Base-by-base conservation (phyloP, 2,888 invertebrate genomes). In the Harmothoe impar region DNA sequence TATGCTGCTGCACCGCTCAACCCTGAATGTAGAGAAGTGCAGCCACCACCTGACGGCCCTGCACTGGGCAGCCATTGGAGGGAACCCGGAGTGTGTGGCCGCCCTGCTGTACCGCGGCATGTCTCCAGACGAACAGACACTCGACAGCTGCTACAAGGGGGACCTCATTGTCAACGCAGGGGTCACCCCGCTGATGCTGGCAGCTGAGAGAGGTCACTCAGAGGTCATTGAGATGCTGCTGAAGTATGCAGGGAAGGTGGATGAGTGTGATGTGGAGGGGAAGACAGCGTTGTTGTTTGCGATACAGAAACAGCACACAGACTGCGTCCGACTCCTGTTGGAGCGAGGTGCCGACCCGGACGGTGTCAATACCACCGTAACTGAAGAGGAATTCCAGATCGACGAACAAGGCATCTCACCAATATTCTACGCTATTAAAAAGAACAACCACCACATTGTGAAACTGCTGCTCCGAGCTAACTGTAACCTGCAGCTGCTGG, bases 241-340 rank as follows among this genome's bases (percentile, higher is more conserved):
- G n/a, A 35, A 91, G 17, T 89, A 91, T 23, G 92, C 92, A 25
- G 94, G 93, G 20, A 91, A 92, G 84, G 89, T 92, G 54, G 92
- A 93, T 81, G 90, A 91, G 68, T 89, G 89, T 62, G 94, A 94
- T 86, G 90, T 91, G 12, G 93, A 94, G 81, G 92, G 93, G 0
- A 91, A 92, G 35, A 94, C 94, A 15, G 94, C 94, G 10, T 92
- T 94, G 31, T 93, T 93, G 72, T 93, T 93, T 91, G 93, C 94
- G 10, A 51, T 91, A 0, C 86, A 68, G 35, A 33, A 68, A 17
- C 89, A 92, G 33, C 86, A 89, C 52, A 17, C 12, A 35, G 78
- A 29, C 68, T 92, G 92, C 52, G 89, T 85, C 17, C 25, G 52
- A 29, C 0, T 89, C 7, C 88, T 92, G 84, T 81, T 91, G 5